These are phyloP conservation scores for Pristionchus fissidentatus DNA, from an alignment of 2,888 invertebrate genomes.

Conservation along the genomic window DNA sequence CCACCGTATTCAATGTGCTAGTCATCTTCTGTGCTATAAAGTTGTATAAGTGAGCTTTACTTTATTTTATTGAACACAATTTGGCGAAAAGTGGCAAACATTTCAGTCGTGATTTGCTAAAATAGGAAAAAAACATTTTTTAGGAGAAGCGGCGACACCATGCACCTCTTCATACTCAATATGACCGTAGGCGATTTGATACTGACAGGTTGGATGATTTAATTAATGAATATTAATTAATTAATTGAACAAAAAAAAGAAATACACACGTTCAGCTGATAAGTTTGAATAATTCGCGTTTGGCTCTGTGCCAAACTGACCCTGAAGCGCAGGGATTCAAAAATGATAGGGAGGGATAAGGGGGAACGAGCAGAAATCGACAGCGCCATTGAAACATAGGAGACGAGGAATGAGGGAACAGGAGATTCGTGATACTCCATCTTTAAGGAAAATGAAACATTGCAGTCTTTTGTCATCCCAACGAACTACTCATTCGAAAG, in stretches of 20 bases:
- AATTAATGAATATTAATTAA: constrained; percentile 9
- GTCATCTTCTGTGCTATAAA: constrained; percentile 75
- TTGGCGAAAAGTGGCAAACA: background rate
- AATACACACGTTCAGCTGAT: too few species aligned
- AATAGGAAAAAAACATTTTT: constrained; percentile 45
- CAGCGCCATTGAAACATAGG: too few species aligned
- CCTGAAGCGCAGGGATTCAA: too few species aligned
- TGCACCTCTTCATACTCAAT: constrained; percentile 75
- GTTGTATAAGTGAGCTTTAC: constrained; percentile 55
- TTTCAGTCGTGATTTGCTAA: too few species aligned
- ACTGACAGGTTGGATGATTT: constrained; percentile 68
- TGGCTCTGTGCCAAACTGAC: too few species aligned
- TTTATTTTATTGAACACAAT: too few species aligned
- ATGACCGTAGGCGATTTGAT: constrained; percentile 74
- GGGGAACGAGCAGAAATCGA: too few species aligned
- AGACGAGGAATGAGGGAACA: too few species aligned
- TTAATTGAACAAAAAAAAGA: background rate
- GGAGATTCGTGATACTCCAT: too few species aligned
- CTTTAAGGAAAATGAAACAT: too few species aligned
- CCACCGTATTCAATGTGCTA: constrained; percentile 74
- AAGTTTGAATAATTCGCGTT: too few species aligned
- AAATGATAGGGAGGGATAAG: too few species aligned
- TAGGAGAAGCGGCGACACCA: constrained; percentile 73
- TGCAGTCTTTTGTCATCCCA: constrained; percentile 74
- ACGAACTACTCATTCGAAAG: constrained; percentile 74